phyloP scores from a whole-genome alignment of 2,797 vertebrate genomes.

The Aselliscus stoliczkanus region DNA sequence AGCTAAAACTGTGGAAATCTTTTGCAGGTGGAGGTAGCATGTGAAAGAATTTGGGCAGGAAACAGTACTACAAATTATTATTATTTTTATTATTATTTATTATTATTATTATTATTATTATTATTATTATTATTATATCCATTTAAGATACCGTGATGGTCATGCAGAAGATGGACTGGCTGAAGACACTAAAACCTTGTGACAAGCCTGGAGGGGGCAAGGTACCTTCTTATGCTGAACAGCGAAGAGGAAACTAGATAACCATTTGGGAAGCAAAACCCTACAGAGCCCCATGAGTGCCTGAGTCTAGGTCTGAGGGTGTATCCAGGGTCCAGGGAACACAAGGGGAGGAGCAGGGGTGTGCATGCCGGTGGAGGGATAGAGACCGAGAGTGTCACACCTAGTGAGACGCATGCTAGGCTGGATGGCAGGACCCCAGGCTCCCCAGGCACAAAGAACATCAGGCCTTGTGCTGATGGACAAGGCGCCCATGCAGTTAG shows the following conservation, averaged over 20 bases:
- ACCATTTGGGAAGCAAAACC: background rate
- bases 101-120: too few species aligned
- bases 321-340: background rate
- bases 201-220: background rate
- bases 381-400: too few species aligned
- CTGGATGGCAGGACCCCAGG: background rate
- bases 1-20: background rate
- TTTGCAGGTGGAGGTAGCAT: fast-evolving
- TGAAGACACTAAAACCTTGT: background rate
- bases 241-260: background rate
- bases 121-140: background rate
- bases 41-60: background rate
- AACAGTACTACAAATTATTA: background rate
- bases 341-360: fast-evolving
- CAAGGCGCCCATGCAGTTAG: fast-evolving
- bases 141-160: background rate
- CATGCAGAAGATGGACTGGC: background rate
- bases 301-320: background rate
- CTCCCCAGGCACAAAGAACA: background rate
- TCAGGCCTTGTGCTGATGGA: background rate
- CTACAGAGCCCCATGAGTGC: background rate
- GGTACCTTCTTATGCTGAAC: background rate
- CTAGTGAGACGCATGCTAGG: fast-evolving
- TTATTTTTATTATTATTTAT: too few species aligned
- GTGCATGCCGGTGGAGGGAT: fast-evolving